Evolutionary conservation across 2,888 invertebrate genomes (phyloP).

Genomic region (Limnephilus marmoratus): DNA sequence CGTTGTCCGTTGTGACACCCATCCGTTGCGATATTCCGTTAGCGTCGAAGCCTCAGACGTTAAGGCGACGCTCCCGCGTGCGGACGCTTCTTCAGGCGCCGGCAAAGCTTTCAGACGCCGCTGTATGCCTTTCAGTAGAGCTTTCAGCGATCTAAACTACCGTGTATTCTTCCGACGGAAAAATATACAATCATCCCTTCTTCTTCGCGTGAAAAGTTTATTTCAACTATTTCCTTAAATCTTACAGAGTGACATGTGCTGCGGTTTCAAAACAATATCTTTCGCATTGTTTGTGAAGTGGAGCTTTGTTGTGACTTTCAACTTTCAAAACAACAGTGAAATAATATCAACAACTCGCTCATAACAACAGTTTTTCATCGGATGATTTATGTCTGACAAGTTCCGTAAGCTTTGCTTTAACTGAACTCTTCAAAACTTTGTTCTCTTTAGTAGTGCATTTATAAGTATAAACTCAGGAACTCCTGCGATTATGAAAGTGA

Average conservation of each 20-base stretch:
- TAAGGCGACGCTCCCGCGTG: constrained; percentile 62
- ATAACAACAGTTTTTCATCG: not conserved
- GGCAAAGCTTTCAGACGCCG: constrained; percentile 38
- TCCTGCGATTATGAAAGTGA: not conserved
- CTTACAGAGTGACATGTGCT: not conserved
- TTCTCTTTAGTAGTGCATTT: not conserved
- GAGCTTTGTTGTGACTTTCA: not conserved
- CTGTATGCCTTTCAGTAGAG: constrained; percentile 7
- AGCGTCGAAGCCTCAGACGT: constrained; percentile 61
- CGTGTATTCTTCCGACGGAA: not conserved
- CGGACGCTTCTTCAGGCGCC: constrained; percentile 59
- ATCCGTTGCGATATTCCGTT: constrained; percentile 24
- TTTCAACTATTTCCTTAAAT: not conserved
- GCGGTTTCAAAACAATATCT: not conserved
- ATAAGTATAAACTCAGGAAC: not conserved
- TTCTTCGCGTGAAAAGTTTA: not conserved
- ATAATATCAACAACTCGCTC: not conserved
- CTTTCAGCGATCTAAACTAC: constrained; percentile 22
- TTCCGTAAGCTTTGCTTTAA: not conserved
- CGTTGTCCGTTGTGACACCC: not conserved
- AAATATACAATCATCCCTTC: not conserved
- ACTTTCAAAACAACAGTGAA: not conserved
- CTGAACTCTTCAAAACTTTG: not conserved
- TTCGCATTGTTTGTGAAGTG: not conserved
- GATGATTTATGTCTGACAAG: not conserved